Evolutionary conservation across 2,797 vertebrate genomes (phyloP).

Genomic region (Falco naumanni): DNA sequence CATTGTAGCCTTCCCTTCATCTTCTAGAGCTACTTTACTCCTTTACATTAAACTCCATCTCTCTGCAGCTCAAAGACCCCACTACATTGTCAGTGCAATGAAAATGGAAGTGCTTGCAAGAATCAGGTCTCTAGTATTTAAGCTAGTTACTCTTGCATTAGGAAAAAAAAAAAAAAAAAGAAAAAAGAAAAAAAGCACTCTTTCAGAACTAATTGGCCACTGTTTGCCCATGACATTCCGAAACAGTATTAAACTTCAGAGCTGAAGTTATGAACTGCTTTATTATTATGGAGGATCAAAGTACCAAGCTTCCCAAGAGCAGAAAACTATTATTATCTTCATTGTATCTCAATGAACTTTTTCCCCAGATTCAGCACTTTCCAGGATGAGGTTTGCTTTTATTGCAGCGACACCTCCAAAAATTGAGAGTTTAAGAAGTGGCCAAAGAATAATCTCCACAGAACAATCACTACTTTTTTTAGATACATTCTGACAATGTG

Average conservation of each 20-base stretch:
- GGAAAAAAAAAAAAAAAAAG: neutral
- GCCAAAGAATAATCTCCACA: neutral
- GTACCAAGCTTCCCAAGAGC: neutral
- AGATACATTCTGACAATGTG: neutral
- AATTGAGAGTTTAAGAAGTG: neutral
- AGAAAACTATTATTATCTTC: neutral
- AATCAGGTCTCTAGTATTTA: neutral
- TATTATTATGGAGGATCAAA: neutral
- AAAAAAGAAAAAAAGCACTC: neutral
- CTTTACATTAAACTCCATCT: neutral
- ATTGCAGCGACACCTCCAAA: neutral
- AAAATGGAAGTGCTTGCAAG: neutral
- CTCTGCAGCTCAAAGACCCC: neutral
- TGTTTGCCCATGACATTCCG: accelerated
- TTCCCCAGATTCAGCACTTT: neutral
- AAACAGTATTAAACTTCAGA: neutral
- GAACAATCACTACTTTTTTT: neutral
- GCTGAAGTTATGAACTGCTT: neutral
- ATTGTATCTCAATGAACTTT: neutral
- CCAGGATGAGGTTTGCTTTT: neutral
- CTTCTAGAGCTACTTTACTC: neutral
- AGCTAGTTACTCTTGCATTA: neutral
- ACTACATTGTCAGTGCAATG: neutral
- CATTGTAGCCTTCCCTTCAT: neutral
- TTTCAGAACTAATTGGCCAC: neutral